phyloP scores from a whole-genome alignment of 2,888 invertebrate genomes.

The Aspidapion aeneum region DNA sequence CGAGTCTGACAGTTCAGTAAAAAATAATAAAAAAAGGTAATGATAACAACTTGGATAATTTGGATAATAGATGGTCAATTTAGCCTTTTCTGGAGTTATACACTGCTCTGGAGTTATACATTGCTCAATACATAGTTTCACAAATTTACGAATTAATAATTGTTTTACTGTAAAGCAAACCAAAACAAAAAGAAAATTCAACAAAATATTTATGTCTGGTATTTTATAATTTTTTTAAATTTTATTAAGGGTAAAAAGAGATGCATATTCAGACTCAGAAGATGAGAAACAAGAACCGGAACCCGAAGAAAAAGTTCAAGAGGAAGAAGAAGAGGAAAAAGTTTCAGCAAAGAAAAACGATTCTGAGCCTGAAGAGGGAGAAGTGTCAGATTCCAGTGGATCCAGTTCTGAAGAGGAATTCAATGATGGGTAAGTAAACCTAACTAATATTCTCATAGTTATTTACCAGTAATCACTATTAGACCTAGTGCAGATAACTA shows the following conservation, averaged over 20 bases:
- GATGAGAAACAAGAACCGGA: conserved; percentile 28
- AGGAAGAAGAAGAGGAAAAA: conserved; percentile 31
- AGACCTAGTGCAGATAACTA: no score
- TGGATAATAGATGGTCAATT: no score
- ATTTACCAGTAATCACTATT: no score
- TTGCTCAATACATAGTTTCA: no score
- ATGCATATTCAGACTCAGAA: conserved; percentile 39
- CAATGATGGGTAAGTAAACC: conserved; percentile 70
- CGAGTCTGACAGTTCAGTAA: conserved; percentile 43
- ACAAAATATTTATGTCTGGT: no score
- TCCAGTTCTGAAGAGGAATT: conserved; percentile 79
- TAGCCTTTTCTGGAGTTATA: no score
- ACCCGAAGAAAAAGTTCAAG: not conserved
- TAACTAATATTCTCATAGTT: no score
- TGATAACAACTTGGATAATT: no score
- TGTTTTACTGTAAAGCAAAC: no score
- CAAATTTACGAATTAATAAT: no score
- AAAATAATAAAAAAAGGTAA: conserved; percentile 31
- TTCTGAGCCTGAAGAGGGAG: conserved; percentile 85
- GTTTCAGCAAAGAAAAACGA: conserved; percentile 39
- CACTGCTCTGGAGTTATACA: no score
- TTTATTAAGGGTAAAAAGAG: conserved; percentile 36
- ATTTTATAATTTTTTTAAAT: not conserved
- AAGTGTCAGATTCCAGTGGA: conserved; percentile 64
- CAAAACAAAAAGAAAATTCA: no score